phyloP scores from a whole-genome alignment of 2,797 vertebrate species.

The Chloroceryle amazona region DNA sequence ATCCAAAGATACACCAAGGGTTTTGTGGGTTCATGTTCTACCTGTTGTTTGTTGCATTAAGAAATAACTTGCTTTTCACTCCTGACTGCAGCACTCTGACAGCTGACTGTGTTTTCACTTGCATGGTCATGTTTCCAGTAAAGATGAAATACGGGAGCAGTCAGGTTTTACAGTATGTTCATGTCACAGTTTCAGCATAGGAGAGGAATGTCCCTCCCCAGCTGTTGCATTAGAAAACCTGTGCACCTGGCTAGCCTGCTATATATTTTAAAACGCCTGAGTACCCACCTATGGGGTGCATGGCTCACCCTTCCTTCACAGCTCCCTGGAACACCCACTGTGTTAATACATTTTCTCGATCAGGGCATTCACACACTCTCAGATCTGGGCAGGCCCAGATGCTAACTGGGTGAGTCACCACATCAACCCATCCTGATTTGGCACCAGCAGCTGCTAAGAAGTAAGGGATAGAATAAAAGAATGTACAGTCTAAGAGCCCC shows the following conservation, averaged over 20 bases:
- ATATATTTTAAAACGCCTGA: neutral
- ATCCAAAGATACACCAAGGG: neutral
- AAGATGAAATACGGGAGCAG: neutral
- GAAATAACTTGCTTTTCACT: neutral
- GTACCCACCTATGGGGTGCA: neutral
- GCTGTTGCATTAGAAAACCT: neutral
- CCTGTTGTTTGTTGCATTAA: neutral
- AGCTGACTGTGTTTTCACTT: neutral
- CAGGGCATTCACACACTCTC: neutral
- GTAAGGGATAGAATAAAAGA: neutral
- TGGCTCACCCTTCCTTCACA: neutral
- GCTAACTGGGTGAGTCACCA: neutral
- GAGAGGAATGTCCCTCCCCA: neutral
- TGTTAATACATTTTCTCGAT: neutral
- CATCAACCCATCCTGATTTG: neutral
- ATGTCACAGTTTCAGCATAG: neutral
- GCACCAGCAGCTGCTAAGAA: neutral
- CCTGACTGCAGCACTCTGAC: neutral
- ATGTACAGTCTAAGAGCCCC: accelerated
- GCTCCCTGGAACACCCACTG: neutral
- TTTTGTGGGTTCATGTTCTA: neutral
- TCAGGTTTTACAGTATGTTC: neutral
- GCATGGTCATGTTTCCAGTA: neutral
- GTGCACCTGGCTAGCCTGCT: neutral
- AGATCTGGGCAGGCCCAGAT: neutral